A percentile compares a stretch with the other conserved stretches of the same genome.
These are phyloP conservation scores for Naja naja DNA, from an alignment of 2,113 vertebrate species.

Conservation along the genomic window DNA sequence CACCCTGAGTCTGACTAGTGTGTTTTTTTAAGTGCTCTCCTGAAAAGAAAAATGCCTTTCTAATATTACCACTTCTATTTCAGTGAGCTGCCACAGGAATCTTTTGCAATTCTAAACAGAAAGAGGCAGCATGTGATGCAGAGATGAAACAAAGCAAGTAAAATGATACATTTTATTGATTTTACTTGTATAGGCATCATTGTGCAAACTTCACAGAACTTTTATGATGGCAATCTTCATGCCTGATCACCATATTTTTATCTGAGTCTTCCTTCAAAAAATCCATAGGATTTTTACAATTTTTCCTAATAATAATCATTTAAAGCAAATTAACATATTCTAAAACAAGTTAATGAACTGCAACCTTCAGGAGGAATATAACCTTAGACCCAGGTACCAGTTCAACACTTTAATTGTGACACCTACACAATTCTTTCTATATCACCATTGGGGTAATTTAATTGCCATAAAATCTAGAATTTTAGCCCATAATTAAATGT, in stretches of 20 bases:
- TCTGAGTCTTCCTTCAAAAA: background rate
- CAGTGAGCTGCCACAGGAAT: slow-evolving; percentile 12
- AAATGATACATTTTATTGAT: background rate
- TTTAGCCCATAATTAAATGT: background rate
- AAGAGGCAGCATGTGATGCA: background rate
- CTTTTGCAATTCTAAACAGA: slow-evolving; percentile 26
- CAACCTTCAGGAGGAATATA: background rate
- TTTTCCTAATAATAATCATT: background rate
- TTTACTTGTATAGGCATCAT: background rate
- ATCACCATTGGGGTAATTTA: background rate
- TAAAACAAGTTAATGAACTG: background rate
- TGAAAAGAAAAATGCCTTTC: slow-evolving; percentile 2
- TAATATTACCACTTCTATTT: slow-evolving; percentile 28
- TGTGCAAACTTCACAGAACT: background rate
- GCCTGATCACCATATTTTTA: background rate
- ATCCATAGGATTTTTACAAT: background rate
- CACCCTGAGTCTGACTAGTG: background rate
- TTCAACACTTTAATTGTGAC: background rate
- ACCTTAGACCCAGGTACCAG: background rate
- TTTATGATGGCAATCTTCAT: fast-evolving
- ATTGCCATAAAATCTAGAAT: background rate
- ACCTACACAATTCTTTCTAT: background rate
- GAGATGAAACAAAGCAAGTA: slow-evolving; percentile 10
- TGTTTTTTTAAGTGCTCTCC: background rate
- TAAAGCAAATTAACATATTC: background rate